These are phyloP conservation scores for Coelogynopora nodosa DNA, from an alignment of 2,888 invertebrate genomes.

Conservation along the genomic window DNA sequence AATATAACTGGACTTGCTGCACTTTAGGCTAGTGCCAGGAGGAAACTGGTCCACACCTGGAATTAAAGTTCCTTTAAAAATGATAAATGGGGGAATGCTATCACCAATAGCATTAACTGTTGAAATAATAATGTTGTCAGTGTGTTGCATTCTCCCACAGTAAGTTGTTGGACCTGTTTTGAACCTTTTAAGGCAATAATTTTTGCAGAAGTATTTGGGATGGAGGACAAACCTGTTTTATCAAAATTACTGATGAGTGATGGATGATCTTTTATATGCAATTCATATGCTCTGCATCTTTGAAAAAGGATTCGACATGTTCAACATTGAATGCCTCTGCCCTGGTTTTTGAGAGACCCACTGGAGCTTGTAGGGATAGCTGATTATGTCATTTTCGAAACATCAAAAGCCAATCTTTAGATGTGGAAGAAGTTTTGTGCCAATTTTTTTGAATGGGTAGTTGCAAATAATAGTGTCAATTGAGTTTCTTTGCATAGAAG, in stretches of 20 bases:
- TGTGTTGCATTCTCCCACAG: neutral
- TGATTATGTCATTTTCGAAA: neutral
- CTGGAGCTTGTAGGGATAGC: neutral
- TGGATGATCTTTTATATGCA: neutral
- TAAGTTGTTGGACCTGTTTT: neutral
- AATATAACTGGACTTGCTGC: slow-evolving; percentile 22
- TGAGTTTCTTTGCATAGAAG: neutral
- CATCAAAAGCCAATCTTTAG: neutral
- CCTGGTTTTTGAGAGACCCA: neutral
- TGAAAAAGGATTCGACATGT: neutral
- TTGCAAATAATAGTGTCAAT: neutral
- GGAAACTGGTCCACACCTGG: neutral
- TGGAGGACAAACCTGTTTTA: neutral
- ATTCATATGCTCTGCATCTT: neutral
- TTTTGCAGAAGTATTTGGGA: neutral
- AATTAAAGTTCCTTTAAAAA: neutral
- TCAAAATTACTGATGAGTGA: neutral
- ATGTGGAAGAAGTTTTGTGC: neutral
- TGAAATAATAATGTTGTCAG: neutral
- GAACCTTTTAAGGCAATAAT: slow-evolving; percentile 3
- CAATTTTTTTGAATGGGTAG: neutral
- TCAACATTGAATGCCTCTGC: neutral
- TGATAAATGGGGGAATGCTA: neutral
- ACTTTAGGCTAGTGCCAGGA: neutral
- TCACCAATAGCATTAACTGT: neutral